Conservation (phyloP, 2,797 vertebrate species). For the Manis crassicaudata region DNA sequence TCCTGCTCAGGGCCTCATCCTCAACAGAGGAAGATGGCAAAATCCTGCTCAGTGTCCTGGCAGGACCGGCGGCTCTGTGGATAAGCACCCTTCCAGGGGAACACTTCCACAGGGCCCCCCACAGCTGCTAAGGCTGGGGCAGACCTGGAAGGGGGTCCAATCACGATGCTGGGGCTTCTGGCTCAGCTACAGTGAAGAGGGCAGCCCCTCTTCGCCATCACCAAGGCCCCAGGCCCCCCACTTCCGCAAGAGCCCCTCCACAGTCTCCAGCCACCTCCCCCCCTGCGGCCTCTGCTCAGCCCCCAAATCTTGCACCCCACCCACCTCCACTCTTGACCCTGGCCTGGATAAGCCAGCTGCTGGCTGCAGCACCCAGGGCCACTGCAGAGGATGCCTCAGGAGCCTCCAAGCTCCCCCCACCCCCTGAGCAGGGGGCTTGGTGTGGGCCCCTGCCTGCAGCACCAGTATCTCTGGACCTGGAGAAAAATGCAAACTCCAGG, state of each 20-base stretch:
- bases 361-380: neutral
- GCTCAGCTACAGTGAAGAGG: too few relatives aligned
- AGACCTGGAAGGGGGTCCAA: neutral
- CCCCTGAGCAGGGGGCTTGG: neutral
- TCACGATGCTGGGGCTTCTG: neutral
- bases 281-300: too few relatives aligned
- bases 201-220: neutral
- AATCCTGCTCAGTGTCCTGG: neutral
- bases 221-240: neutral
- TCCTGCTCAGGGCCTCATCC: neutral
- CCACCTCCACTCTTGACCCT: neutral
- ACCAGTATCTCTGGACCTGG: too few relatives aligned
- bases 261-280: accelerated
- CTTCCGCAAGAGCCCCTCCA: neutral
- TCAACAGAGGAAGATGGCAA: too few relatives aligned
- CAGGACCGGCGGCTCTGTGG: accelerated
- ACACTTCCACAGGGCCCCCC: neutral
- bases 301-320: too few relatives aligned
- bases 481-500: too few relatives aligned
- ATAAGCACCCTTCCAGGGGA: accelerated
- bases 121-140: neutral
- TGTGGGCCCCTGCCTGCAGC: neutral
- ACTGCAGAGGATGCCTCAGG: neutral
- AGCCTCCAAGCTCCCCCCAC: neutral
- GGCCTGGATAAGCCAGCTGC: neutral